Evolutionary conservation across 1,140 invertebrate genomes (phyloP), one percentile per base, ranked within the genome.

Genomic region (Trichoplusia ni): DNA sequence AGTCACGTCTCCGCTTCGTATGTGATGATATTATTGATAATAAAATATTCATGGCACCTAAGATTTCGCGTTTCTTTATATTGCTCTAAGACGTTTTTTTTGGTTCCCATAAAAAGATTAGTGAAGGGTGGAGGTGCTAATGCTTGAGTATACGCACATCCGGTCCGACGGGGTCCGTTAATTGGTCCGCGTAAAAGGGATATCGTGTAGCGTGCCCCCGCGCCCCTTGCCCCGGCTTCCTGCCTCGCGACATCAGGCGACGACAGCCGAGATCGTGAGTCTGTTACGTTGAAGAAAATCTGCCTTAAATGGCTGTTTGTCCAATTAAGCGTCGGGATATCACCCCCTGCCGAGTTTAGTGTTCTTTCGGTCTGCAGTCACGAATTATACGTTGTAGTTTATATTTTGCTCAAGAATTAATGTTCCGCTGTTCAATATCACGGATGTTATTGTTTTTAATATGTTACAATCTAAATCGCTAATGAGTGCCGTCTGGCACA

Each of bases 101-200:
- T 68, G 37, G 65, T 68, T 64, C 61, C 67, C 71, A 75, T 84
- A 82, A 82, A 82, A 82, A 85, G 84, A 89, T 87, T 86, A 84
- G 80, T 85, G 75, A 66, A 77, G 79, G 82, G 78, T 79, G 62
- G 64, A 90, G 86, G 87, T 89, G 87, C 82, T 90, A 90, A 90
- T 90, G 86, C 73, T 71, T 82, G 69, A 80, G 75, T 83, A 79
- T 82, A 82, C 73, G 76, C 76, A 82, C 84, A 86, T 90, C 87
- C 87, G 87, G 84, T 84, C 84, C 76, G 75, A 73, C 67, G 70
- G 78, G 77, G 84, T 82, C 81, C 82, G 86, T 90, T 90, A 90
- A 90, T 90, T 90, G 87, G 84, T 84, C 80, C 73, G 73, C 83
- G 83, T 90, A 90, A 90, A 89, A 90, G 87, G 86, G 84, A 90